Percentiles rank a stretch among this genome's conserved stretches.
These are phyloP conservation scores for Idaea aversata DNA, from an alignment of 2,888 invertebrate species.

Conservation along the genomic window DNA sequence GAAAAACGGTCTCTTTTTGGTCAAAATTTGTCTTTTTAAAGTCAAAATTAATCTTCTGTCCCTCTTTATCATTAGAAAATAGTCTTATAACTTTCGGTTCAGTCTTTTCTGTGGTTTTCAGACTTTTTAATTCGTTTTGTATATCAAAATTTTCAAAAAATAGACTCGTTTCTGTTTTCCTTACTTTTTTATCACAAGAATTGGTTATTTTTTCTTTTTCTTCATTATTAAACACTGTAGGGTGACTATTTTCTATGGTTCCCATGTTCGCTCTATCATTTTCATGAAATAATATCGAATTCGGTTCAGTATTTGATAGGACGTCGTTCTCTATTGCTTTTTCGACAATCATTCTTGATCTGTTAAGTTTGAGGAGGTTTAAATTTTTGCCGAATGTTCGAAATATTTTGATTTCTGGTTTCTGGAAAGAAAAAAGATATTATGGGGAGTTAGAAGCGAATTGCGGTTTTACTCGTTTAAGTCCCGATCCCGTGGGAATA, in stretches of 20 bases:
- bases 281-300: neutral
- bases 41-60: neutral
- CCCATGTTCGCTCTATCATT: neutral
- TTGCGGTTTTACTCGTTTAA: no score
- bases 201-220: neutral
- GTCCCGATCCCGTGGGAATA: no score
- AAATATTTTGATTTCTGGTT: constrained; percentile 32
- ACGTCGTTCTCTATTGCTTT: neutral
- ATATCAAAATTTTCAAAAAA: neutral
- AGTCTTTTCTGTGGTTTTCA: neutral
- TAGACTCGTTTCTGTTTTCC: neutral
- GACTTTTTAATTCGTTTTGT: neutral
- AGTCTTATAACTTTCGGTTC: neutral
- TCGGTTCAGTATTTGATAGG: constrained; percentile 5
- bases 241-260: neutral
- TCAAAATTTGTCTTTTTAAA: neutral
- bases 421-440: neutral
- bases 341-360: constrained; percentile 27
- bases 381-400: constrained; percentile 47
- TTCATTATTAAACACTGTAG: neutral
- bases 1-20: neutral
- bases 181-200: neutral
- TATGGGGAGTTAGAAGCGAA: neutral
- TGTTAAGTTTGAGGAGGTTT: constrained; percentile 39
- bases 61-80: no score